A percentile compares a stretch with the other conserved stretches of the same genome.
phyloP scores from a whole-genome alignment of 2,113 vertebrate genomes.

The Calonectris borealis region DNA sequence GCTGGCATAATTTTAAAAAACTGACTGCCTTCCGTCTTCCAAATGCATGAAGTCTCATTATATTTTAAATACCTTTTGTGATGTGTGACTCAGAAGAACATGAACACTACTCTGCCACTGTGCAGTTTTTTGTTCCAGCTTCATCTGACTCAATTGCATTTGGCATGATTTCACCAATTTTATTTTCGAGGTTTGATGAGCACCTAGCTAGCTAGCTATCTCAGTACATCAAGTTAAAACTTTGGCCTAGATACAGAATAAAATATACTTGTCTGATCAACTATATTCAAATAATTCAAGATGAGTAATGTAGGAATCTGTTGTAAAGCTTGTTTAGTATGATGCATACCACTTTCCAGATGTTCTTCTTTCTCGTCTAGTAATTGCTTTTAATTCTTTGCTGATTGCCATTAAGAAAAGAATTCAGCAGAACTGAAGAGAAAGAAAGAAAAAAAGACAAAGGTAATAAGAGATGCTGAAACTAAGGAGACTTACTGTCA shows the following conservation, averaged over 20 bases:
- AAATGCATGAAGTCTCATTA: not conserved
- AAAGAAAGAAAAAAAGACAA: not conserved
- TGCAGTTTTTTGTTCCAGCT: conserved; percentile 28
- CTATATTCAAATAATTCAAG: not conserved
- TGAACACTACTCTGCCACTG: not conserved
- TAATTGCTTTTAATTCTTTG: conserved; percentile 5
- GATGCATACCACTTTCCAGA: not conserved
- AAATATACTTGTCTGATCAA: conserved; percentile 47
- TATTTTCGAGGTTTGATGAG: conserved; percentile 46
- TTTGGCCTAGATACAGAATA: conserved; percentile 38
- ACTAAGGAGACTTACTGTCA: not conserved
- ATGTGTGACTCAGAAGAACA: not conserved
- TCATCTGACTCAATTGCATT: conserved; percentile 7
- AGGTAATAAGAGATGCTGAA: not conserved
- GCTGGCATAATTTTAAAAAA: not conserved
- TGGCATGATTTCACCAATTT: not conserved
- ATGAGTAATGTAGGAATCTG: not conserved
- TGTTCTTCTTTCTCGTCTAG: not conserved
- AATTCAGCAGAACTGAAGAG: not conserved
- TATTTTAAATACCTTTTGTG: not conserved
- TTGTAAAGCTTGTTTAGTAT: not conserved
- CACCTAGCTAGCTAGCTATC: conserved; percentile 10
- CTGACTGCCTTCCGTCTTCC: not conserved
- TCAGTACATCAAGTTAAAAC: conserved; percentile 20
- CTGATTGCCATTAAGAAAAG: not conserved